Conservation (phyloP, 2,113 vertebrate genomes). For the Alosa alosa region DNA sequence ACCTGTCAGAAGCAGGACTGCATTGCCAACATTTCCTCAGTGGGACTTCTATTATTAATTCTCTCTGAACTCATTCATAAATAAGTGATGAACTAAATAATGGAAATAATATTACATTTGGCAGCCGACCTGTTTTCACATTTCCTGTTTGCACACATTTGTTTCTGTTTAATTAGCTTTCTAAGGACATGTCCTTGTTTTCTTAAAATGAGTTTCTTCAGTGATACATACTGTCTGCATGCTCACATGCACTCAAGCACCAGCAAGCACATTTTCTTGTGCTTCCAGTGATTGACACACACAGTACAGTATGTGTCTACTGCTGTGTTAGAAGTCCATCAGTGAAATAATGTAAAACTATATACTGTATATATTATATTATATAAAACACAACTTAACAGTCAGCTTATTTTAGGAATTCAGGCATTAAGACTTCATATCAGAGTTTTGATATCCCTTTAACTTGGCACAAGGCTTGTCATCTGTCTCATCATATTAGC, state of each 20-base stretch:
- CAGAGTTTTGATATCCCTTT: neutral
- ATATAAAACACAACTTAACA: too few species aligned
- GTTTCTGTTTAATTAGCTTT: conserved; percentile 75
- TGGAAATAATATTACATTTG: conserved; percentile 75
- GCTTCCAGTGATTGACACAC: neutral
- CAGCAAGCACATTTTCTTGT: conserved; percentile 19
- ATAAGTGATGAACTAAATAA: conserved; percentile 79
- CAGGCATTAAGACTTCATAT: neutral
- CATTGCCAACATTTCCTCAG: conserved; percentile 68
- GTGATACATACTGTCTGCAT: conserved; percentile 39
- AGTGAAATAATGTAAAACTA: neutral
- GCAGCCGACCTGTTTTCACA: conserved; percentile 71
- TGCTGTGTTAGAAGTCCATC: neutral
- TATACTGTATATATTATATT: neutral
- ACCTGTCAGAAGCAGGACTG: conserved; percentile 64
- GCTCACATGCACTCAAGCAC: conserved; percentile 17
- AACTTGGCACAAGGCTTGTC: neutral
- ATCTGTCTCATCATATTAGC: neutral
- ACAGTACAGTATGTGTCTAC: neutral
- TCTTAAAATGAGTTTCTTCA: conserved; percentile 60
- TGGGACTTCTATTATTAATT: conserved; percentile 76
- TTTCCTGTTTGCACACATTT: conserved; percentile 68
- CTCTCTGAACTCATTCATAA: conserved; percentile 76
- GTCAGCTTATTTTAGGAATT: neutral
- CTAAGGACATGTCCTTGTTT: conserved; percentile 75